Conservation (phyloP, 2,113 vertebrate species). For the Embiotoca jacksoni region DNA sequence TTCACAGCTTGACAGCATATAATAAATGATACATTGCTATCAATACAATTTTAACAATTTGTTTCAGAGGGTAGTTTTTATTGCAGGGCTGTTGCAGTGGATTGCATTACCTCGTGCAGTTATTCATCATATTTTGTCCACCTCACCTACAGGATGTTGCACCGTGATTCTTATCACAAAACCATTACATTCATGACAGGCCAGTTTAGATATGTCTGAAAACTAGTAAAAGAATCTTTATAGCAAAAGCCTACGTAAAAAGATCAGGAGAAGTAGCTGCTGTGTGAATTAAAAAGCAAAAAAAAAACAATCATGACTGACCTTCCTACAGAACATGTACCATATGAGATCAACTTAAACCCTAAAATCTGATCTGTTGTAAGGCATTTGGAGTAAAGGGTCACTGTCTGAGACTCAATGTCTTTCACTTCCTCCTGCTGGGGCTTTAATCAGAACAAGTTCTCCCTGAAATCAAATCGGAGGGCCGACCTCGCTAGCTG, state of each 20-base stretch:
- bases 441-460: conserved; percentile 63
- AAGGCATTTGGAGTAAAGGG: conserved; percentile 25
- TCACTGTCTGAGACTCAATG: conserved; percentile 59
- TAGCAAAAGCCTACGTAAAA: neutral
- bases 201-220: neutral
- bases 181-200: neutral
- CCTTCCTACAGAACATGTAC: conserved; percentile 33
- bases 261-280: neutral
- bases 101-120: conserved; percentile 47
- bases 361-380: conserved; percentile 53
- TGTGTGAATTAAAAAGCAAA: neutral
- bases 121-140: conserved; percentile 38
- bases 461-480: conserved; percentile 17
- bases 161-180: conserved; percentile 7
- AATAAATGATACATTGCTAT: conserved; percentile 28
- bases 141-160: conserved; percentile 18
- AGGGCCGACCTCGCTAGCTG: conserved; percentile 8
- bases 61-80: conserved; percentile 10
- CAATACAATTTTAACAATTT: conserved; percentile 28
- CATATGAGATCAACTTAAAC: conserved; percentile 59
- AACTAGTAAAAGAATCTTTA: neutral
- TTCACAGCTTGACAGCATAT: conserved; percentile 21
- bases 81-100: conserved; percentile 46
- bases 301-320: conserved; percentile 42
- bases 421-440: conserved; percentile 63